Percentiles rank a stretch among this genome's conserved stretches.
These are phyloP conservation scores for Drosophila pegasa DNA, from an alignment of 2,888 invertebrate species.

Conservation along the genomic window DNA sequence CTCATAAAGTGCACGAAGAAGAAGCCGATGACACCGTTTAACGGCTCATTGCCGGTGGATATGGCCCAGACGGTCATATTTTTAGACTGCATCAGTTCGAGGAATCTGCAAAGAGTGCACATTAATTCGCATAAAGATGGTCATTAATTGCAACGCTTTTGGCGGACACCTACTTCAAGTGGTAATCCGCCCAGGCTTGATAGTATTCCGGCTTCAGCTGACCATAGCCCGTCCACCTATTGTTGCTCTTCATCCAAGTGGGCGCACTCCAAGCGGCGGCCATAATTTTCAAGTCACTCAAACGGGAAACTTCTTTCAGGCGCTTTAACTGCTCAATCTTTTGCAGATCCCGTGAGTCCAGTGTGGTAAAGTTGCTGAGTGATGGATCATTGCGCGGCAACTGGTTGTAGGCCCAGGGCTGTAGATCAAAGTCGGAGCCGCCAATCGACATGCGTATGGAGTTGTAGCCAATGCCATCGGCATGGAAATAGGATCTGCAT, in stretches of 20 bases:
- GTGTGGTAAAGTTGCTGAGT: slow-evolving; percentile 87
- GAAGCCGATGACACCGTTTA: slow-evolving; percentile 88
- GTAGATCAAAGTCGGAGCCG: slow-evolving; percentile 94
- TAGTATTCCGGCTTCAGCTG: slow-evolving; percentile 87
- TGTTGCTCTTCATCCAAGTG: slow-evolving; percentile 90
- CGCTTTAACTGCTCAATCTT: slow-evolving; percentile 81
- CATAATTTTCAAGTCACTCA: slow-evolving; percentile 81
- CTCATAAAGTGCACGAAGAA: slow-evolving; percentile 88
- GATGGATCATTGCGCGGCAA: slow-evolving; percentile 86
- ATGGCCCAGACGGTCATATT: slow-evolving; percentile 92
- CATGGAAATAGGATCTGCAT: slow-evolving; percentile 89
- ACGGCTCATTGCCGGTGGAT: slow-evolving; percentile 95
- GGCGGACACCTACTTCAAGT: slow-evolving; percentile 87
- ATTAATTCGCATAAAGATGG: slow-evolving; percentile 20
- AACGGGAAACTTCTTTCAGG: slow-evolving; percentile 63
- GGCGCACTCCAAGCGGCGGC: slow-evolving; percentile 88
- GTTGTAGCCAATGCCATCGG: slow-evolving; percentile 90
- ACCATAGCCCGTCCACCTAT: slow-evolving; percentile 87
- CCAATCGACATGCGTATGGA: slow-evolving; percentile 93
- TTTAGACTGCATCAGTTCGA: slow-evolving; percentile 90
- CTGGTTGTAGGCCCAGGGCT: slow-evolving; percentile 92
- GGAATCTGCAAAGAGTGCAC: slow-evolving; percentile 74
- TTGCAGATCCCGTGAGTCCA: slow-evolving; percentile 81
- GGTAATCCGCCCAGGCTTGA: slow-evolving; percentile 93
- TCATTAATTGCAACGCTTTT: not conserved